Evolutionary conservation across 2,888 invertebrate species (phyloP), one percentile per base, ranked within the genome.

Genomic region (Drosophila longiperda): DNA sequence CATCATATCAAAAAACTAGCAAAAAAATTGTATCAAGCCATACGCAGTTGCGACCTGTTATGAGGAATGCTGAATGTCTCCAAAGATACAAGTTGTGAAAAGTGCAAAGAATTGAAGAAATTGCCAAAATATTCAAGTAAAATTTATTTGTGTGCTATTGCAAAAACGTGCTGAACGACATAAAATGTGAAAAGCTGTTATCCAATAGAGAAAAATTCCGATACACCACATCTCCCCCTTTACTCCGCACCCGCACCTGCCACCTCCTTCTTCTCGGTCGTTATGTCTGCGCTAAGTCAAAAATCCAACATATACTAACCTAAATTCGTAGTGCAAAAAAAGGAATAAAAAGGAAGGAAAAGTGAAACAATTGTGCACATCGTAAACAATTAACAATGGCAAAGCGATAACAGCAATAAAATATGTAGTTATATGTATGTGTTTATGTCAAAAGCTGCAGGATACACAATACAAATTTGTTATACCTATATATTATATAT

Each of bases 131-230:
- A 55, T 38, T 53, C 54, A 77, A 61, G 45, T 66, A 45, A 36
- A 42, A 59, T 42, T 45, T 66, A 66, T 78, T 53, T 70, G 55
- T 67, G 45, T 73, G 33, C 45, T 17, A 50, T 17, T 70, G 23
- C 60, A 63, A 32, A 78, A 78, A 70, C 66, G 70, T 67, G 70
- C 42, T 57, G 67, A 79, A 70, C 55, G 57, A 23, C 54, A 70
- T 68, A 78, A 74, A 86, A 72, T 73, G 66, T 66, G 66, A 77
- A 83, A 83, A 76, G 70, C 75, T 78, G 70, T 79, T 87, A 87
- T 87, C 83, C 87, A 87, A 87, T 87, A 87, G 85, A 85, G 87
- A 87, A 83, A 87, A 87, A 87, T 87, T 85, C 77, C 85, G 69
- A 85, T 81, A 87, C 80, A 78, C 69, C 68, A 69, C 64, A 38